phyloP scores from a whole-genome alignment of 1,140 invertebrate genomes.

The Drosophila kurseongensis region DNA sequence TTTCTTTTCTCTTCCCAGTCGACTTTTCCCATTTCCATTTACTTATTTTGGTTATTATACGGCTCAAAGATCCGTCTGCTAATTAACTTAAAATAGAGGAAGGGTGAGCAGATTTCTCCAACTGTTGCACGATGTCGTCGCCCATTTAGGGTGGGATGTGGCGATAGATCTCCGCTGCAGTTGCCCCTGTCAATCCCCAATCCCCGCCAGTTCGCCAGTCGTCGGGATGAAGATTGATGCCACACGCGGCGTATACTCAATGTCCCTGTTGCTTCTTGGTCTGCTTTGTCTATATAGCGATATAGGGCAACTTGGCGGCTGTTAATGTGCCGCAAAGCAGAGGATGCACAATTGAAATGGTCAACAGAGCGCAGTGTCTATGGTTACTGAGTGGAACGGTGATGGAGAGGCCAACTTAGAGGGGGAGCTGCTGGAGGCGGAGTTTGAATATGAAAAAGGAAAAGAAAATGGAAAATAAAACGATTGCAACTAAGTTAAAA shows the following conservation, averaged over 20 bases:
- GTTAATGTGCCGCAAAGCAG: slow-evolving; percentile 55
- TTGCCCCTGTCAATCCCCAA: slow-evolving; percentile 44
- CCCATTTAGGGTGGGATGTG: slow-evolving; percentile 53
- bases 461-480: slow-evolving; percentile 6
- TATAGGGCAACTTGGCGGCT: slow-evolving; percentile 46
- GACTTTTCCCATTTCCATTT: slow-evolving; percentile 17
- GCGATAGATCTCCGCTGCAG: slow-evolving; percentile 13
- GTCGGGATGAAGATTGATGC: slow-evolving; percentile 68
- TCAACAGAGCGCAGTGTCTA: slow-evolving; percentile 59
- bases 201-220: slow-evolving; percentile 16
- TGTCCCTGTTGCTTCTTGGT: slow-evolving; percentile 30
- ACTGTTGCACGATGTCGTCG: slow-evolving; percentile 75
- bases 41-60: slow-evolving; percentile 44
- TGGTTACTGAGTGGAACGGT: slow-evolving; percentile 49
- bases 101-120: slow-evolving; percentile 28
- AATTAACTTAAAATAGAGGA: slow-evolving; percentile 75
- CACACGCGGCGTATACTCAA: slow-evolving; percentile 59
- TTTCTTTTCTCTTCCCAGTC: neutral
- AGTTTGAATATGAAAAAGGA: slow-evolving; percentile 12
- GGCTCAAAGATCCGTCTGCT: slow-evolving; percentile 66
- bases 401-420: slow-evolving; percentile 13
- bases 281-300: slow-evolving; percentile 3
- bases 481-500: slow-evolving; percentile 24
- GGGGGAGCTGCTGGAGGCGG: slow-evolving; percentile 17
- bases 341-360: slow-evolving; percentile 58